phyloP scores from a whole-genome alignment of 2,797 vertebrate genomes.

The Cyclopterus lumpus region DNA sequence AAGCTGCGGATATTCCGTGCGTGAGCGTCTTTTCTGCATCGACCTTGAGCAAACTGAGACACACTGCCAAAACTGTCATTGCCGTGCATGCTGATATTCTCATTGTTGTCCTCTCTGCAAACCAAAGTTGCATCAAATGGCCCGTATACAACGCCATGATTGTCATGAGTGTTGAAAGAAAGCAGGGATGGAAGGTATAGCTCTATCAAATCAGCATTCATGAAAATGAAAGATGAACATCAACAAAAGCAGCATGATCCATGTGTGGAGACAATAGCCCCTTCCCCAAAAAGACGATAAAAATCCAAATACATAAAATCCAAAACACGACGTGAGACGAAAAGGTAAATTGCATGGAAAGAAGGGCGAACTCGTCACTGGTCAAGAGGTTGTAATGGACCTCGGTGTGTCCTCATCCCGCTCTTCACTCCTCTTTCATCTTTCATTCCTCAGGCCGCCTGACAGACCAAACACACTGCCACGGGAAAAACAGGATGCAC shows the following conservation, averaged over 20 bases:
- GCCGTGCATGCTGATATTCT: neutral
- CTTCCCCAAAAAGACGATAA: neutral
- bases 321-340: neutral
- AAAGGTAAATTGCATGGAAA: constrained; percentile 32
- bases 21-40: neutral
- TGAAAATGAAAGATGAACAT: neutral
- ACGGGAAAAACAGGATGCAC: constrained; percentile 65
- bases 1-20: neutral
- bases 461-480: constrained; percentile 45
- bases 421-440: constrained; percentile 65
- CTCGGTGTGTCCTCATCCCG: constrained; percentile 22
- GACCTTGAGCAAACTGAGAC: neutral
- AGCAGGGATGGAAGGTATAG: neutral
- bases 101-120: constrained; percentile 16
- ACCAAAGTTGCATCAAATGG: constrained; percentile 33
- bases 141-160: constrained; percentile 24
- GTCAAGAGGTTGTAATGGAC: constrained; percentile 45
- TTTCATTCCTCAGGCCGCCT: constrained; percentile 51
- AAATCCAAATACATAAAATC: neutral
- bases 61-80: constrained; percentile 6
- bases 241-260: neutral
- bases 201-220: constrained; percentile 3
- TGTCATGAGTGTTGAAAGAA: constrained; percentile 25
- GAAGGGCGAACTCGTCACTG: neutral
- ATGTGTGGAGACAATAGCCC: neutral